phyloP scores from a whole-genome alignment of 2,797 vertebrate species.

The Enteromius radiatus region DNA sequence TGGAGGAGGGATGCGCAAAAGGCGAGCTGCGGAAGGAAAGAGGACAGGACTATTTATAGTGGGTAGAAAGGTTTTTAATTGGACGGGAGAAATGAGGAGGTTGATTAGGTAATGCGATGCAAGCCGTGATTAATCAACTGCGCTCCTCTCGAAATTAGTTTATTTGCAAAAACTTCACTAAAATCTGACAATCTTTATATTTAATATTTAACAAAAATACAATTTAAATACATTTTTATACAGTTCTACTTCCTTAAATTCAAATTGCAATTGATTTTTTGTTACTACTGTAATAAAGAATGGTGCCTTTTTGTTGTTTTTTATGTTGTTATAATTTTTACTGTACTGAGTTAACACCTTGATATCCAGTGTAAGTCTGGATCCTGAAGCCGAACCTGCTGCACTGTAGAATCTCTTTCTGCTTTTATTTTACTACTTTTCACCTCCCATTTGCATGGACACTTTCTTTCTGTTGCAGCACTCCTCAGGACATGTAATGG shows the following conservation, averaged over 20 bases:
- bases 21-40: no score
- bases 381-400: not conserved
- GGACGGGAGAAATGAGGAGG: no score
- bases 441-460: not conserved
- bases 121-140: no score
- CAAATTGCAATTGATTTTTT: not conserved
- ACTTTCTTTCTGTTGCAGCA: slow-evolving; percentile 21
- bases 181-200: not conserved
- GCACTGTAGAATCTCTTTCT: slow-evolving; percentile 3
- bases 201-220: not conserved
- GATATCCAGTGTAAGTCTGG: not conserved
- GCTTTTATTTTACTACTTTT: slow-evolving; percentile 37
- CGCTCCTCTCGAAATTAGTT: no score
- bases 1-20: no score
- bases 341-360: not conserved
- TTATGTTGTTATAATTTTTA: not conserved
- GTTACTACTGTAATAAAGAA: not conserved
- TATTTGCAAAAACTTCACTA: no score
- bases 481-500: slow-evolving; percentile 18
- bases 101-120: no score
- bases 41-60: no score
- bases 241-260: not conserved
- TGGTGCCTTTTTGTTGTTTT: not conserved
- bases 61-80: no score
- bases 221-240: not conserved